Base-by-base conservation (phyloP, 2,797 vertebrate genomes). In the Acanthurus lineatus region DNA sequence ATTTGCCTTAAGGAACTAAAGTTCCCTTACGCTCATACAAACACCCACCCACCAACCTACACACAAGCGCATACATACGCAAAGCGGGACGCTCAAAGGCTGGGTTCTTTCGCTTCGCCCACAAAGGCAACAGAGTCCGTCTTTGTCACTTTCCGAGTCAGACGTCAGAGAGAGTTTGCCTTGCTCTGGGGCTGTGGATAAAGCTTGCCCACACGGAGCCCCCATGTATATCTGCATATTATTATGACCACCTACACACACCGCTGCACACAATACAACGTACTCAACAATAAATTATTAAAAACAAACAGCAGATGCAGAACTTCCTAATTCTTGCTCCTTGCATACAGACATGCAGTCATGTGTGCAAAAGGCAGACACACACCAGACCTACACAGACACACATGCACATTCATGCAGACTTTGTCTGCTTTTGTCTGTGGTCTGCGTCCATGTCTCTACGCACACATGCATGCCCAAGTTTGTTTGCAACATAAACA, bases 401-500 rank as follows among this genome's bases (percentile, higher is more conserved):
- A 53, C 58, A 22, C 47, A 51, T 3, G 25, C 3, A 69, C 25
- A 75, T 56, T 68, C 61, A 82, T 58, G 69, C 78, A 89, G 79
- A 69, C 11, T 32, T 14, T n/a, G n/a, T n/a, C n/a, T n/a, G 52
- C 22, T 45, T 88, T 74, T 76, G 61, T 77, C 66, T 83, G 65
- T n/a, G 62, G 68, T 52, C 16, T 73, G 59, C 20, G 35, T 64
- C 25, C 65, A 38, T 71, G 65, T 87, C 75, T 95, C 93, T 87
- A 73, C 79, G 86, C 77, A 67, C 60, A 77, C 76, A 79, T 69
- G 64, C 52, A 66, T 35, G 82, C 28, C 57, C 61, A 69, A 56
- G 66, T 85, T 82, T 86, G 66, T 86, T 91, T 89, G 88, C 90
- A 52, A 90, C 95, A 96, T 94, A 96, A 95, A 96, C 95, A 95